Conservation (phyloP, 2,888 invertebrate species). For the Zygothrica quintamaculata region DNA sequence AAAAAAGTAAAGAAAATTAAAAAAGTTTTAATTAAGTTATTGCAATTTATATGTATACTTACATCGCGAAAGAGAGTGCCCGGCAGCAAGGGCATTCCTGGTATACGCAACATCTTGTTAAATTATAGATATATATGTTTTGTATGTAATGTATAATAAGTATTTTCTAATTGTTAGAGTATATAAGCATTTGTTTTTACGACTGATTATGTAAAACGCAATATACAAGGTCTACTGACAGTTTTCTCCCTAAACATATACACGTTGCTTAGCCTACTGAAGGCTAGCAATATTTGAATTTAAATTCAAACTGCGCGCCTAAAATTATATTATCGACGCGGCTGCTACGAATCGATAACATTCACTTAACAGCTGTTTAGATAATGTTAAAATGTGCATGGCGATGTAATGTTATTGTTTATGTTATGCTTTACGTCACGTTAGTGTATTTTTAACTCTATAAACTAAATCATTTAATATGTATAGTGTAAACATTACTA, state of each 20-base stretch:
- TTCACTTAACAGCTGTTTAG: too few species aligned
- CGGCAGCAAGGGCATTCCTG: conserved; percentile 90
- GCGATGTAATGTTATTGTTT: too few species aligned
- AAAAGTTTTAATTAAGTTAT: too few species aligned
- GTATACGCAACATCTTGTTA: conserved; percentile 86
- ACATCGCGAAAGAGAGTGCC: conserved; percentile 90
- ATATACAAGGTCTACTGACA: conserved; percentile 25
- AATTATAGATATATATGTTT: conserved; percentile 35
- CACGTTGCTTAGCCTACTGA: conserved; percentile 25
- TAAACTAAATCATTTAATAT: too few species aligned
- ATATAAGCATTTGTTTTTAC: conserved; percentile 30
- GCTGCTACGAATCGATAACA: not conserved
- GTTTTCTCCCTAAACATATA: not conserved
- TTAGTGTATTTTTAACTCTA: too few species aligned
- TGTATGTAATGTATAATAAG: conserved; percentile 14
- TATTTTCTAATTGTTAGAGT: conserved; percentile 10
- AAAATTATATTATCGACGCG: not conserved
- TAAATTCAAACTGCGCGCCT: not conserved
- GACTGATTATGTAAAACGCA: conserved; percentile 36
- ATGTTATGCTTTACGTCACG: too few species aligned
- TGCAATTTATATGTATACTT: conserved; percentile 79
- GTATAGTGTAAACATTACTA: too few species aligned
- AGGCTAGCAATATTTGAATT: conserved; percentile 6
- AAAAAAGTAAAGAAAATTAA: too few species aligned
- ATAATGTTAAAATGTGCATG: too few species aligned